These are phyloP conservation scores for Acholoe squamosa DNA, from an alignment of 2,888 invertebrate genomes.

Conservation along the genomic window DNA sequence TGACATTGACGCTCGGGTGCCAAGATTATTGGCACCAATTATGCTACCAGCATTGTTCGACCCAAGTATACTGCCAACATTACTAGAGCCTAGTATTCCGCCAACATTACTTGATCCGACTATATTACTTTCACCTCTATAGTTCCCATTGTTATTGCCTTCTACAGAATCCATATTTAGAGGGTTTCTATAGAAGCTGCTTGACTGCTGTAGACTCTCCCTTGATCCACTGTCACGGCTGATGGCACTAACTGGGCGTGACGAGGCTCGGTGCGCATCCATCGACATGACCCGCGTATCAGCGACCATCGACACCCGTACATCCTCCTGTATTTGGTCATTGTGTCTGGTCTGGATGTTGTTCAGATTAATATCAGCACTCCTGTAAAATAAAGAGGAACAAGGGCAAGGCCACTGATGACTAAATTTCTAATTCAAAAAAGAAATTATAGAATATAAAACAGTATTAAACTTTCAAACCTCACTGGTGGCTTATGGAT, in stretches of 20 bases:
- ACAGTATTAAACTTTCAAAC: too few relatives aligned
- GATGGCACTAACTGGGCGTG: background rate
- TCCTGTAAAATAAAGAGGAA: background rate
- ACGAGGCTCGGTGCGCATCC: background rate
- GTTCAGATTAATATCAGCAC: background rate
- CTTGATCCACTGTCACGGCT: background rate
- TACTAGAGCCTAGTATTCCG: background rate
- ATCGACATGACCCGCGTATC: conserved; percentile 36
- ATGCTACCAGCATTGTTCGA: background rate
- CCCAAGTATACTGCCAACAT: background rate
- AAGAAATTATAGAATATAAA: too few relatives aligned
- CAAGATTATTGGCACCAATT: background rate
- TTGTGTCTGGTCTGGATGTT: background rate
- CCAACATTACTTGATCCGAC: background rate
- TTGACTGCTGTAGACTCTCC: conserved; percentile 26
- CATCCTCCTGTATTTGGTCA: background rate
- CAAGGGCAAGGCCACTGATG: too few relatives aligned
- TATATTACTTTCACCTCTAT: background rate
- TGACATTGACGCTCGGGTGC: background rate
- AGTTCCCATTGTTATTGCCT: background rate
- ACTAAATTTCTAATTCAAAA: too few relatives aligned
- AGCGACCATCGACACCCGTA: conserved; percentile 3
- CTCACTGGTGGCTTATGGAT: too few relatives aligned
- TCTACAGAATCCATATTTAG: background rate
- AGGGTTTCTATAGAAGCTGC: background rate